Conservation (phyloP, 2,113 vertebrate genomes). For the Psilopsiagon aymara region DNA sequence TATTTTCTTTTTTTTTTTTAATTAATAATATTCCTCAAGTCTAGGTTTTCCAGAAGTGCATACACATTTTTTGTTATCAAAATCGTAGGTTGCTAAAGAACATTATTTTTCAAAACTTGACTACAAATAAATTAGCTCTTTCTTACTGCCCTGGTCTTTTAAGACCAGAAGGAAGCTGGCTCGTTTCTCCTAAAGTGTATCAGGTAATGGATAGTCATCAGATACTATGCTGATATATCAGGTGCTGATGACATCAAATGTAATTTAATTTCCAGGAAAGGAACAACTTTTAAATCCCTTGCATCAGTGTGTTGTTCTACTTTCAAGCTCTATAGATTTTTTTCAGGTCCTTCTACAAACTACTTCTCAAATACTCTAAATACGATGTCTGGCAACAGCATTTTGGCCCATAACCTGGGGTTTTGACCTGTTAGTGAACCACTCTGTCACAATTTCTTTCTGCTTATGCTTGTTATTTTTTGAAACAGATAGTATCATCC, state of each 20-base stretch:
- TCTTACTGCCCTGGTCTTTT: background rate
- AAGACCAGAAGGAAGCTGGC: background rate
- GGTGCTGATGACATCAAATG: background rate
- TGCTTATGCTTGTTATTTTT: background rate
- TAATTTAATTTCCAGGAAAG: background rate
- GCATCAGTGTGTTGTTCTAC: background rate
- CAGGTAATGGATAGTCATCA: background rate
- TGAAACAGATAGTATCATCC: background rate
- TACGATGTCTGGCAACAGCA: background rate
- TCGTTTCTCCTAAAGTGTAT: background rate
- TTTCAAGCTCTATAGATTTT: background rate
- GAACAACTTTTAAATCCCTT: background rate
- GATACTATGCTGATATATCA: background rate
- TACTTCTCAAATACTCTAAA: background rate
- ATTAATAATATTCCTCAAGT: background rate
- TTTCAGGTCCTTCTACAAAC: background rate
- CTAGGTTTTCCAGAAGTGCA: background rate
- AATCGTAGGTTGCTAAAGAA: background rate
- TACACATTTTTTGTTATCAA: background rate
- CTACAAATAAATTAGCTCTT: background rate
- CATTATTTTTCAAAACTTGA: background rate
- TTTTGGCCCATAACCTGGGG: background rate
- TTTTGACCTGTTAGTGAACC: background rate
- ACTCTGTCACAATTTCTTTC: background rate
- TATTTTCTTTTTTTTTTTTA: background rate